These are phyloP conservation scores for Apomyelois bistriatella DNA, from an alignment of 2,888 invertebrate genomes.

Conservation along the genomic window DNA sequence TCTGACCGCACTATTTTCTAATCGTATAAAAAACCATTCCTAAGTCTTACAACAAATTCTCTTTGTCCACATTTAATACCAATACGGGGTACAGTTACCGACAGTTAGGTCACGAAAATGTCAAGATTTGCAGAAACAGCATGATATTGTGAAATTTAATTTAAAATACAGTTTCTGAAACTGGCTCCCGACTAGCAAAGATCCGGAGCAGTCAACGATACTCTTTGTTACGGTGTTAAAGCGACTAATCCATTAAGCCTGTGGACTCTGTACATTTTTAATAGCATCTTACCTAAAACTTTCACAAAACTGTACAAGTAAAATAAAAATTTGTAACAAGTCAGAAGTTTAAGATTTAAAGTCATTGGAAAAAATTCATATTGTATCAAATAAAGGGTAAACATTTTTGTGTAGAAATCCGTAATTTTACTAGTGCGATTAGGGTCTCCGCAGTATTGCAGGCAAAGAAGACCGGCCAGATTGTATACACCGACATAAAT, in stretches of 20 bases:
- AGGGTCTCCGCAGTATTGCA: too few species aligned
- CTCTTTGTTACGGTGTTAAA: neutral
- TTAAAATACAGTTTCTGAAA: constrained; percentile 2
- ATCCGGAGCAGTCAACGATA: constrained; percentile 6
- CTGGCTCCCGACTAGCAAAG: neutral
- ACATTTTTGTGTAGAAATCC: too few species aligned
- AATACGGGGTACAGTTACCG: neutral
- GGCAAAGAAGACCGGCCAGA: too few species aligned
- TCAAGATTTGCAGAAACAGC: neutral
- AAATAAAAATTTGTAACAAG: too few species aligned
- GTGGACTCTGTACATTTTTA: neutral
- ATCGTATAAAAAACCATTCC: neutral
- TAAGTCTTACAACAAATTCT: neutral
- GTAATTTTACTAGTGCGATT: too few species aligned
- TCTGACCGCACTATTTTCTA: constrained; percentile 23
- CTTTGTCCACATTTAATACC: neutral
- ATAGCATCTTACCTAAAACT: neutral
- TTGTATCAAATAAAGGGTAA: too few species aligned
- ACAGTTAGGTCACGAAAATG: neutral
- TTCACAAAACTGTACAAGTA: too few species aligned
- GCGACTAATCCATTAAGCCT: neutral
- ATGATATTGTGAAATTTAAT: neutral
- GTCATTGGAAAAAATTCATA: too few species aligned
- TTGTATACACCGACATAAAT: too few species aligned
- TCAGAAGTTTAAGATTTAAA: too few species aligned